Conservation (phyloP, 2,113 vertebrate species). For the Psittacula cyanocephala region DNA sequence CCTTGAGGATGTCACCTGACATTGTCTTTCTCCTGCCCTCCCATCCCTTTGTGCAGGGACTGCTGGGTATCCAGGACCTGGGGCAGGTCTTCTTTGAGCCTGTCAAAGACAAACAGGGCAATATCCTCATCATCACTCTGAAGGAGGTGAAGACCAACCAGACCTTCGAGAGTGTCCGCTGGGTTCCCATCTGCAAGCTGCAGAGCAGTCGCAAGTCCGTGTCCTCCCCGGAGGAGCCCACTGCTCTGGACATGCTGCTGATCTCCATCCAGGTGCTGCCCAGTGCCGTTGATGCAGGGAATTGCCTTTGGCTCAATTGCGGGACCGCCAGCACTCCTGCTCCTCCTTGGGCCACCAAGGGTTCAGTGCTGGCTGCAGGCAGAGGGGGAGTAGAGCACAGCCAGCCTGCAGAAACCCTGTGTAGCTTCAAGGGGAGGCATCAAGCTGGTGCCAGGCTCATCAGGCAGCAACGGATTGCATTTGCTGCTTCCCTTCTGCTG, state of each 20-base stretch:
- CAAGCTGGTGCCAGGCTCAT: neutral
- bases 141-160: constrained; percentile 83
- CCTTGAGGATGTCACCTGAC: neutral
- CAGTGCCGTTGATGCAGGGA: rapidly evolving
- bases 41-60: constrained; percentile 54
- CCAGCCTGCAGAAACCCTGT: neutral
- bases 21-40: neutral
- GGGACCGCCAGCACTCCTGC: neutral
- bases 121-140: constrained; percentile 85
- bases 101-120: constrained; percentile 90
- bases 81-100: constrained; percentile 90
- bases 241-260: constrained; percentile 85
- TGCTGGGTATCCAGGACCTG: constrained; percentile 87
- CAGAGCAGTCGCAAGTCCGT: constrained; percentile 88
- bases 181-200: constrained; percentile 85
- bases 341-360: rapidly evolving
- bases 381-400: neutral
- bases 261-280: constrained; percentile 80
- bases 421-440: neutral
- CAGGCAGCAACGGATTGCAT: rapidly evolving
- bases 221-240: constrained; percentile 86
- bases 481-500: rapidly evolving
- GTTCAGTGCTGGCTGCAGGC: neutral
- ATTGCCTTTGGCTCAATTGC: neutral
- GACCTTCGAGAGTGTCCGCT: constrained; percentile 82